phyloP scores from a whole-genome alignment of 2,888 invertebrate genomes.

The Mesorhabditis sp. region DNA sequence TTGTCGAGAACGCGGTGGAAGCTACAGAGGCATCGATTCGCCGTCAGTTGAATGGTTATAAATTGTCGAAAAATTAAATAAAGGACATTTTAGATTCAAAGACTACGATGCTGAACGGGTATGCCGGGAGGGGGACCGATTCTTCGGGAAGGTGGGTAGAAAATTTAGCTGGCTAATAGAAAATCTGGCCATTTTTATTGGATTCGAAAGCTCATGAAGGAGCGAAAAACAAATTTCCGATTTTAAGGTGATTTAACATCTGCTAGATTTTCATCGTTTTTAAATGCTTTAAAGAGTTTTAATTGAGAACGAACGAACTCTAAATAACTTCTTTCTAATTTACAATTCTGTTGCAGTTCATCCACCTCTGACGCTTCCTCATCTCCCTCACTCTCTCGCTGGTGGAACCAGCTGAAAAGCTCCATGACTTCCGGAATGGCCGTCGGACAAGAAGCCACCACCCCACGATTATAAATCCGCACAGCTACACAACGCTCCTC shows the following conservation, averaged over 20 bases:
- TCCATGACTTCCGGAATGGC: neutral
- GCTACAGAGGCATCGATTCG: constrained; percentile 26
- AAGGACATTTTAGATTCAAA: constrained; percentile 31
- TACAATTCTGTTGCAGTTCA: neutral
- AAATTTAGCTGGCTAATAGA: no score
- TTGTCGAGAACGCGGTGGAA: constrained; percentile 37
- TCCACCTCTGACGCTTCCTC: neutral
- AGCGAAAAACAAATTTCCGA: no score
- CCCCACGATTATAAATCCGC: neutral
- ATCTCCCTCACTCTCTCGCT: neutral
- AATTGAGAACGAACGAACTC: neutral
- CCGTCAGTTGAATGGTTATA: constrained; percentile 26
- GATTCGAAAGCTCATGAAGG: no score
- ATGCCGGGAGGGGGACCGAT: constrained; percentile 13
- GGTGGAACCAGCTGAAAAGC: constrained; percentile 4
- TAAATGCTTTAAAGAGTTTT: no score
- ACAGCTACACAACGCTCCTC: no score
- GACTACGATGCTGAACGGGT: constrained; percentile 33
- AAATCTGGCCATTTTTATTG: no score
- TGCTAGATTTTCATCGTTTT: no score
- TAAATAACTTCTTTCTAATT: neutral
- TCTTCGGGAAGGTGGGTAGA: no score
- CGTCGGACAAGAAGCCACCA: neutral
- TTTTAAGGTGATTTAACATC: no score
- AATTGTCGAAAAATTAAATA: constrained; percentile 5